A percentile compares a stretch with the other conserved stretches of the same genome.
Evolutionary conservation across 2,888 invertebrate genomes (phyloP).

Genomic region (Diadegma fenestrale): DNA sequence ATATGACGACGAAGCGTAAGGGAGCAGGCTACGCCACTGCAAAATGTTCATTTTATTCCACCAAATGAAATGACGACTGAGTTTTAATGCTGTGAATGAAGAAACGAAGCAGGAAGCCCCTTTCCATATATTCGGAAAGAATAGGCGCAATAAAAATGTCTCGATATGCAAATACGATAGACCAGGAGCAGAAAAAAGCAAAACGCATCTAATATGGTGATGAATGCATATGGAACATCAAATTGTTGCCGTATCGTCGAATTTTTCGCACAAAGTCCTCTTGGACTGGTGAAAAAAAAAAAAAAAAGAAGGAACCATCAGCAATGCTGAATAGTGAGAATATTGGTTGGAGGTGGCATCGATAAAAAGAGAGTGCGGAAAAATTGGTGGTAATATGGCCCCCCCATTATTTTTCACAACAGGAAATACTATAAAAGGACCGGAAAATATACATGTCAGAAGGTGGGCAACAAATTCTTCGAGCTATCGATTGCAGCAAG

Average conservation of each 20-base stretch:
- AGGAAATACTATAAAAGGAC: neutral
- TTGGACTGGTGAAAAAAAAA: slow-evolving; percentile 2
- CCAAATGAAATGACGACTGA: neutral
- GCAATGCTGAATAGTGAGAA: slow-evolving; percentile 15
- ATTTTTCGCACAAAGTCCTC: neutral
- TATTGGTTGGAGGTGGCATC: neutral
- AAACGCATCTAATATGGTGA: neutral
- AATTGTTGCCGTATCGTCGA: slow-evolving; percentile 40
- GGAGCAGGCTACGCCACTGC: neutral
- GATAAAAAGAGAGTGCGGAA: neutral
- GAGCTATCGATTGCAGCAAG: neutral
- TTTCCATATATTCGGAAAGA: neutral
- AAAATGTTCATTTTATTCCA: slow-evolving; percentile 18
- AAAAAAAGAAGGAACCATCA: slow-evolving; percentile 15
- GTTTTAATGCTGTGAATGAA: neutral
- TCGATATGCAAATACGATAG: slow-evolving; percentile 52
- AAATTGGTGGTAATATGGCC: neutral
- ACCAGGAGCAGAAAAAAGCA: neutral
- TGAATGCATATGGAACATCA: slow-evolving; percentile 43
- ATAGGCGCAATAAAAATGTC: slow-evolving; percentile 30
- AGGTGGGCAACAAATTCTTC: neutral
- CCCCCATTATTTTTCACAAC: neutral
- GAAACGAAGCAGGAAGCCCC: neutral
- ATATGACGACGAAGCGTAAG: neutral
- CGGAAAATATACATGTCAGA: no score